These are phyloP conservation scores for Alectura lathami DNA, from an alignment of 2,113 vertebrate species.

Conservation along the genomic window DNA sequence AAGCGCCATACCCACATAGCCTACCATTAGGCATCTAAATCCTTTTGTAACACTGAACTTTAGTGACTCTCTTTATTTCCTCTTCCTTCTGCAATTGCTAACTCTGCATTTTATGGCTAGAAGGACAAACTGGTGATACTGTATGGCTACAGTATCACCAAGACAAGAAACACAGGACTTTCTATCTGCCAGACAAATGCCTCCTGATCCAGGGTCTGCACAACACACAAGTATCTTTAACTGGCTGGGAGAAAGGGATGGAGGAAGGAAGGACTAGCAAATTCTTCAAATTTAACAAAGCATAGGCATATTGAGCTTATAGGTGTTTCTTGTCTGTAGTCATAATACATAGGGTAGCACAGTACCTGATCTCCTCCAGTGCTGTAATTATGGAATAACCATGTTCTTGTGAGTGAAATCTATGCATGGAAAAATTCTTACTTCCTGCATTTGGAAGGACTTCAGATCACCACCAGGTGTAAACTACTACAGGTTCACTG, in stretches of 20 bases:
- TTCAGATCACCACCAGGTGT: not conserved
- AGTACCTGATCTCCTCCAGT: not conserved
- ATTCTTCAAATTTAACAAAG: not conserved
- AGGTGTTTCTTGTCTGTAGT: not conserved
- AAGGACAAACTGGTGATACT: no score
- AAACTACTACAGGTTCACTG: not conserved
- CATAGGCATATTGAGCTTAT: not conserved
- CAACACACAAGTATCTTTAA: not conserved
- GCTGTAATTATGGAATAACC: not conserved
- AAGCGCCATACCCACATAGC: not conserved
- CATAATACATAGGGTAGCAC: not conserved
- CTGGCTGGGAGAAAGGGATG: not conserved
- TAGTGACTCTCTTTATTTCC: not conserved
- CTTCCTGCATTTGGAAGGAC: not conserved
- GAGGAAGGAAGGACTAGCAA: not conserved
- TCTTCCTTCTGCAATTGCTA: not conserved
- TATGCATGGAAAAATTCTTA: not conserved
- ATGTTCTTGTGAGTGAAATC: not conserved
- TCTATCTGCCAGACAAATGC: not conserved
- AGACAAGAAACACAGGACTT: not conserved
- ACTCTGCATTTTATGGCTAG: not conserved
- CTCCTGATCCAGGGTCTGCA: not conserved
- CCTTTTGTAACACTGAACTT: not conserved
- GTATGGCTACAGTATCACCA: not conserved
- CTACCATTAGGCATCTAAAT: not conserved